phyloP scores from a whole-genome alignment of 2,797 vertebrate genomes.

The Acanthopagrus latus region DNA sequence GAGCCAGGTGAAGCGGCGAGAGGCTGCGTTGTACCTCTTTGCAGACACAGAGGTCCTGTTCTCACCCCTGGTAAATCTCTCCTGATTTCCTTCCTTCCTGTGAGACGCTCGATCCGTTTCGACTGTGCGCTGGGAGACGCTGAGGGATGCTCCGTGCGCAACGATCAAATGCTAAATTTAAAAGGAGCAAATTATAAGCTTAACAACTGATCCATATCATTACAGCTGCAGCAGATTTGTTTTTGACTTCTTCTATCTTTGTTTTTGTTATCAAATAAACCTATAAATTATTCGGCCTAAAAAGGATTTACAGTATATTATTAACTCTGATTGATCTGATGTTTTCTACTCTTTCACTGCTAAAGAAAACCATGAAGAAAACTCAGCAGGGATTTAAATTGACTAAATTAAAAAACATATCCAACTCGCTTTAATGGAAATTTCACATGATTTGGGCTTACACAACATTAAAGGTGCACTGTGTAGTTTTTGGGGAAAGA shows the following conservation, averaged over 20 bases:
- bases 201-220: background rate
- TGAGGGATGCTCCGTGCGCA: background rate
- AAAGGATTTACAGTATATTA: background rate
- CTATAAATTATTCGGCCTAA: background rate
- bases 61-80: constrained; percentile 38
- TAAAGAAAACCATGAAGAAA: background rate
- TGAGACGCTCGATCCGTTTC: constrained; percentile 4
- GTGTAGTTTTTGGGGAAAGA: too few relatives aligned
- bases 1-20: constrained; percentile 75
- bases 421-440: background rate
- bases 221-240: background rate
- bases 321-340: background rate
- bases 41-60: constrained; percentile 63
- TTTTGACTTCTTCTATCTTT: background rate
- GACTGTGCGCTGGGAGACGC: background rate
- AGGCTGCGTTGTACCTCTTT: constrained; percentile 48
- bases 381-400: background rate
- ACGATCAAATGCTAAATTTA: background rate
- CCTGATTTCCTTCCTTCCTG: constrained; percentile 19
- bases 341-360: background rate
- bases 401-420: background rate
- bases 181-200: background rate
- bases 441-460: background rate
- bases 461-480: background rate
- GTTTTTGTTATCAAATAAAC: background rate